These are phyloP conservation scores for Andrena haemorrhoa DNA, from an alignment of 2,888 invertebrate species.

Conservation along the genomic window DNA sequence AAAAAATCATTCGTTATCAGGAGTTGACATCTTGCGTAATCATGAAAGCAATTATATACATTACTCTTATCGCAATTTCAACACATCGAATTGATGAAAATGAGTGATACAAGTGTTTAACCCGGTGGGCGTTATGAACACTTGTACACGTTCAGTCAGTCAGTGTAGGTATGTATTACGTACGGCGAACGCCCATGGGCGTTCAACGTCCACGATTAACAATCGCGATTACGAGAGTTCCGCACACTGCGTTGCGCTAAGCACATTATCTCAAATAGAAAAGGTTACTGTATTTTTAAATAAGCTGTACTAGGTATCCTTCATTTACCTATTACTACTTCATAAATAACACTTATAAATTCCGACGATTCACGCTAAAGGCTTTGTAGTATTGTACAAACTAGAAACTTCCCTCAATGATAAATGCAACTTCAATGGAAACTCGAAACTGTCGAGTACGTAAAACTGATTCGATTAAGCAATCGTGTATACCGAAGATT, in stretches of 20 bases:
- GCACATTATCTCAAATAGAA: too few relatives aligned
- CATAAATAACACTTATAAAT: background rate
- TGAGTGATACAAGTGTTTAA: background rate
- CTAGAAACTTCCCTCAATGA: background rate
- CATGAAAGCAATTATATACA: background rate
- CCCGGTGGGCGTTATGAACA: background rate
- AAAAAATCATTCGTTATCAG: background rate
- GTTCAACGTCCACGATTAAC: background rate
- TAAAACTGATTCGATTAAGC: background rate
- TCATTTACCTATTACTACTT: background rate
- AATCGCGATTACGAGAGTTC: background rate
- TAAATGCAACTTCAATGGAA: background rate
- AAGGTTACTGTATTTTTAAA: too few relatives aligned
- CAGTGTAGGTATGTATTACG: background rate
- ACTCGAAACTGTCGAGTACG: background rate
- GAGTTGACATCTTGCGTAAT: background rate
- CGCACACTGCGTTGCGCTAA: too few relatives aligned
- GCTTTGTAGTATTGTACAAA: background rate
- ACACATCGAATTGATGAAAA: background rate
- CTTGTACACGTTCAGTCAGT: background rate
- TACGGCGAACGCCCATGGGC: background rate
- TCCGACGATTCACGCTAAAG: too few relatives aligned
- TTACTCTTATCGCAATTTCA: background rate
- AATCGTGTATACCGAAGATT: conserved; percentile 5
- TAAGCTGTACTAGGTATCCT: background rate